phyloP scores from a whole-genome alignment of 1,140 invertebrate genomes.

The Lucilia sericata region DNA sequence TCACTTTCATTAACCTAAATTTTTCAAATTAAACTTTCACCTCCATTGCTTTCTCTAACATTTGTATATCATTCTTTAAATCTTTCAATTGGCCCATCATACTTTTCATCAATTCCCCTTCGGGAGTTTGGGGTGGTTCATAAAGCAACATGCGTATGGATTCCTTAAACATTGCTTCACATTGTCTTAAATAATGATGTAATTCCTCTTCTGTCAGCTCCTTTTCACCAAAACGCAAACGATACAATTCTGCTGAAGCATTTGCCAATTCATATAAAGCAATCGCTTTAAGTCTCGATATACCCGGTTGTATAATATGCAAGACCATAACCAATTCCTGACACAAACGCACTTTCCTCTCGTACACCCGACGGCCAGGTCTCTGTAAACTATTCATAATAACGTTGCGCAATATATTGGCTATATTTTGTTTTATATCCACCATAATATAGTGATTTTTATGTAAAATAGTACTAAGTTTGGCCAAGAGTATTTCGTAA shows the following conservation, averaged over 20 bases:
- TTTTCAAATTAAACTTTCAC: not conserved
- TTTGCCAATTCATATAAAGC: conserved; percentile 81
- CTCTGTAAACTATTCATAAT: conserved; percentile 69
- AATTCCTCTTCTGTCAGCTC: conserved; percentile 49
- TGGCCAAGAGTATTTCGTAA: conserved; percentile 73
- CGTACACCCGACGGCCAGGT: conserved; percentile 71
- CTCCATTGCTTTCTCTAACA: conserved; percentile 11
- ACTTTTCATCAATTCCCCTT: conserved; percentile 76
- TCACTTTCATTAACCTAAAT: not conserved
- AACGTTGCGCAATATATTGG: conserved; percentile 72
- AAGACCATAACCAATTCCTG: conserved; percentile 75
- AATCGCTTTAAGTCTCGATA: conserved; percentile 78
- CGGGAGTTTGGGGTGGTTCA: conserved; percentile 78
- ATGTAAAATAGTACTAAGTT: conserved; percentile 72
- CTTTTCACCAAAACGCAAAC: conserved; percentile 57
- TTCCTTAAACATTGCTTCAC: conserved; percentile 73
- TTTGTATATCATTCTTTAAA: conserved; percentile 71
- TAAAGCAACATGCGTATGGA: conserved; percentile 76
- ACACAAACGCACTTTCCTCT: conserved; percentile 76
- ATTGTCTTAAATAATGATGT: conserved; percentile 69
- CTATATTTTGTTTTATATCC: conserved; percentile 76
- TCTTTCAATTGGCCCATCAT: conserved; percentile 74
- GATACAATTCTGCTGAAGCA: conserved; percentile 74
- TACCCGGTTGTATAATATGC: conserved; percentile 78
- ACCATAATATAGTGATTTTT: conserved; percentile 76